Evolutionary conservation across 2,888 invertebrate genomes (phyloP), one percentile per base, ranked within the genome.

Genomic region (Tetanocera ferruginea): DNA sequence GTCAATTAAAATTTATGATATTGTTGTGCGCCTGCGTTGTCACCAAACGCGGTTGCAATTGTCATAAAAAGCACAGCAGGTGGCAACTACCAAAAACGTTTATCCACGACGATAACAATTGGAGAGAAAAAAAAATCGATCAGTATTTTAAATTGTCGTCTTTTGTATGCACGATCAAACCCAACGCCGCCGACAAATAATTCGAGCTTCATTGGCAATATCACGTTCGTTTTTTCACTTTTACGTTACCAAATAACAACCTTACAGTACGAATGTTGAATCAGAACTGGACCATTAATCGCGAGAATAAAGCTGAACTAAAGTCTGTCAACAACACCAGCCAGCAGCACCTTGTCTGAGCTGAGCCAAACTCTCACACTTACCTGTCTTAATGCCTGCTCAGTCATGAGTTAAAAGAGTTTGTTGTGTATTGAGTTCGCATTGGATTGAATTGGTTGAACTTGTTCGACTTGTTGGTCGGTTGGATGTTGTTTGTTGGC

Each of bases 141-240:
- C 31, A 2, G 34, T 64, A n/a, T 6, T 28, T 64, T 14, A 31
- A 49, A 34, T 51, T 49, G 51, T 62, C 49, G 71, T 28, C 62
- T 51, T 51, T 64, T 51, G 51, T 37, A 14, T 28, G 60, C 31
- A 19, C 25, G 70, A 76, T 72, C 69, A 69, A 57, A 37, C 76
- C 77, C 82, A 81, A 23, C 79, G 52, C 71, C 37, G 51, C 52
- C n/a, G n/a, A 60, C n/a, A 19, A 69, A 64, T 67, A 66, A 66
- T 81, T 80, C 82, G 85, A 83, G 81, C 81, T 85, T 85, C 86
- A 86, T 86, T 86, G 85, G 86, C 83, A 83, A 84, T 86, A 85
- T 19, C 19, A 55, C 37, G 34, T 66, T 19, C 34, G 9, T 64
- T 64, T 64, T 64, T 14, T 8, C n/a, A 14, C 64, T 31, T 9